Evolutionary conservation across 2,797 vertebrate genomes (phyloP).

Genomic region (Buceros bicornis): DNA sequence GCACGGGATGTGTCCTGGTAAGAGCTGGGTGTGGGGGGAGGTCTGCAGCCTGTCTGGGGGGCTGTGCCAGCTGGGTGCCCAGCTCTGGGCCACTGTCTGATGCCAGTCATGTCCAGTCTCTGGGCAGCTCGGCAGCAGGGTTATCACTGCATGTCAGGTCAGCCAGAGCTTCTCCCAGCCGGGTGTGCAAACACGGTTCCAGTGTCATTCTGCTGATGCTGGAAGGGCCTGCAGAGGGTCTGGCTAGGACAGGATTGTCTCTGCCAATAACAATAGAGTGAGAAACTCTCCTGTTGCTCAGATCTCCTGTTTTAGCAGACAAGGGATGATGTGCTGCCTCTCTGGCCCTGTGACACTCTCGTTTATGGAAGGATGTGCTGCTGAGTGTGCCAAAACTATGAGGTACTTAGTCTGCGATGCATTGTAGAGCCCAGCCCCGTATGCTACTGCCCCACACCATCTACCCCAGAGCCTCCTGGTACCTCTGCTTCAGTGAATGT

Average conservation of each 20-base stretch:
- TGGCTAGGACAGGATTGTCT: neutral
- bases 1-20: neutral
- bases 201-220: neutral
- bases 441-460: neutral
- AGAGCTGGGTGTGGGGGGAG: neutral
- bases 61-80: neutral
- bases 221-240: neutral
- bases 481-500: neutral
- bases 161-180: neutral
- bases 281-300: neutral
- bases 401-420: neutral
- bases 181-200: neutral
- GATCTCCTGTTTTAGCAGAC: neutral
- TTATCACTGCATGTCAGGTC: fast-evolving
- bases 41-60: neutral
- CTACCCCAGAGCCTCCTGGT: neutral
- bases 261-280: fast-evolving
- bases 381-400: neutral
- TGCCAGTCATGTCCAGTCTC: fast-evolving
- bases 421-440: neutral
- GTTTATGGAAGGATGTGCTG: neutral
- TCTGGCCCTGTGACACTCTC: neutral
- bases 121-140: neutral
- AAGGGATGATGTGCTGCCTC: fast-evolving
- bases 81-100: neutral